Percentiles rank a stretch among this genome's conserved stretches.
Conservation (phyloP, 2,113 vertebrate species). For the Ia io region DNA sequence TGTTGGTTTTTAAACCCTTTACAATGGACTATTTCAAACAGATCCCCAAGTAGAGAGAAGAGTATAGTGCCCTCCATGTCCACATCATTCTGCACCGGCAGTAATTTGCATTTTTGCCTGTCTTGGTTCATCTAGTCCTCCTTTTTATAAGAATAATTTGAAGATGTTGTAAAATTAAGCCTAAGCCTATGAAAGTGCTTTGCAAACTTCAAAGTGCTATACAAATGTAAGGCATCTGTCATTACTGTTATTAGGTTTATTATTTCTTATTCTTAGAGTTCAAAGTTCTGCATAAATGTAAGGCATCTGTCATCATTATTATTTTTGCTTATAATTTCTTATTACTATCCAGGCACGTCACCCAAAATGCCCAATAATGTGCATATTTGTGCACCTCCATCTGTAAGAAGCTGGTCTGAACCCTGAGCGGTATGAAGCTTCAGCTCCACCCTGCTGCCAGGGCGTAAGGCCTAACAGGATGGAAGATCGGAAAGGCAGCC, state of each 20-base stretch:
- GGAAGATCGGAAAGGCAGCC: not conserved
- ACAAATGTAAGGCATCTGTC: not conserved
- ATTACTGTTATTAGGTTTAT: not conserved
- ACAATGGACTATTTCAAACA: not conserved
- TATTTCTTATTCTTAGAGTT: conserved; percentile 46
- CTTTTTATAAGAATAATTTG: not conserved
- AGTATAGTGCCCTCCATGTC: rapidly evolving
- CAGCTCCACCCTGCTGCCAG: not conserved
- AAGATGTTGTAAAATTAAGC: conserved; percentile 52
- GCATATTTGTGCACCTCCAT: not conserved
- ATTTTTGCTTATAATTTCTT: not conserved
- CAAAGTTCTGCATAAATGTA: conserved; percentile 11
- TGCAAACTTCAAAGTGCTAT: conserved; percentile 42
- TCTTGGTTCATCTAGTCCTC: not conserved
- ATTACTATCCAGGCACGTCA: not conserved
- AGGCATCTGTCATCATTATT: not conserved
- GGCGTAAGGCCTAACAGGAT: not conserved
- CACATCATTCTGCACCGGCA: not conserved
- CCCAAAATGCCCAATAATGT: not conserved
- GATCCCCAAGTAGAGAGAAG: not conserved
- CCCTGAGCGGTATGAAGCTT: not conserved
- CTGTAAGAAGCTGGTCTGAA: not conserved
- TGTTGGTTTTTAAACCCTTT: not conserved
- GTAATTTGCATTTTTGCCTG: not conserved
- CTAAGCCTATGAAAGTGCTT: conserved; percentile 27